Evolutionary conservation across 2,888 invertebrate genomes (phyloP), one percentile per base, ranked within the genome.

Genomic region (Meliscaeva auricollis): DNA sequence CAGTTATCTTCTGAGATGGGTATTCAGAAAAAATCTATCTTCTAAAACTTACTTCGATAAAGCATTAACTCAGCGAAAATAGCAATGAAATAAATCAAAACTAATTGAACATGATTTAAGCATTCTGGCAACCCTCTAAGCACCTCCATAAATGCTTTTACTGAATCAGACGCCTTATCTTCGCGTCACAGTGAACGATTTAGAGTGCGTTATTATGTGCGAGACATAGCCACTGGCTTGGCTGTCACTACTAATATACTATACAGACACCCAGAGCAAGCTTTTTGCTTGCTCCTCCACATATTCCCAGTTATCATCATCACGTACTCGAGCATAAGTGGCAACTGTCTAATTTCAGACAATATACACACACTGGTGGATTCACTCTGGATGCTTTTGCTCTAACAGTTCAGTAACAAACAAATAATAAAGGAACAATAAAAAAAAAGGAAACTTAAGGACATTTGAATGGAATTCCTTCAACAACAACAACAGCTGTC

Each of bases 301-400:
- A 41, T 35, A 38, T 7, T 9, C 35, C 9, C 50, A 41, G 9
- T 48, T 73, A 60, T 46, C 77, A 69, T 68, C 73, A 64, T 73
- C 82, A 83, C 82, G 82, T 78, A 62, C 78, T 83, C 54, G 48
- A 69, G 74, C 30, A 74, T 78, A 69, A 74, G 74, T 83, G 74
- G 83, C 30, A 78, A 83, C 83, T 83, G 74, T 78, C 82, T 83
- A 83, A 83, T 78, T 78, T 46, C 64, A 74, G 62, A 74, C 82
- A 74, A 66, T 64, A 79, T 22, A 56, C 52, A 68, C 54, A n/a
- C 41, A 32, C 64, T 26, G 26, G 26, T n/a, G n/a, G 4, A 48
- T 46, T 9, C n/a, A 44, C n/a, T 35, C 15, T 26, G 41, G 35
- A 20, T 58, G 13, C 0, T 9, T 26, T 60, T 44, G 60, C 26